phyloP scores from a whole-genome alignment of 2,113 vertebrate genomes.

The Fregetta grallaria region DNA sequence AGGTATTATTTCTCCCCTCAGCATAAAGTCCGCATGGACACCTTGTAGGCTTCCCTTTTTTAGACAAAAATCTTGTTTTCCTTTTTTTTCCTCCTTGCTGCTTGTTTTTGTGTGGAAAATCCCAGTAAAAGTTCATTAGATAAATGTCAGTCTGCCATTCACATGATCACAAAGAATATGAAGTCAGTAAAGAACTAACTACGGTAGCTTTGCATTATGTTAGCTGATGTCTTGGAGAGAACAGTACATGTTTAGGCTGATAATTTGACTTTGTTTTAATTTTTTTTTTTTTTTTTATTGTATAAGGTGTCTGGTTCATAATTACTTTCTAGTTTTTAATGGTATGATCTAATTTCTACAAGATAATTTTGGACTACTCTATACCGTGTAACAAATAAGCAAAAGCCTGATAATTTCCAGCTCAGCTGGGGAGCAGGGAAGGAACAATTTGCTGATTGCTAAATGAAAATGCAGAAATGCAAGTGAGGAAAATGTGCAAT shows the following conservation, averaged over 20 bases:
- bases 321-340: background rate
- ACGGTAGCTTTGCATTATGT: background rate
- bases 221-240: background rate
- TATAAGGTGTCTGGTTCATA: background rate
- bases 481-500: background rate
- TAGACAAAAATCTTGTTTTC: background rate
- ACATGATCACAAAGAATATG: background rate
- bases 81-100: background rate
- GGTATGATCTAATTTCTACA: background rate
- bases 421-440: background rate
- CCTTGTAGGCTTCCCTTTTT: background rate
- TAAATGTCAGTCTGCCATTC: background rate
- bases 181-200: background rate
- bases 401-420: background rate
- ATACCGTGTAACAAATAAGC: background rate
- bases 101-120: slow-evolving; percentile 25
- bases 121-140: background rate
- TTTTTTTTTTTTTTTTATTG: background rate
- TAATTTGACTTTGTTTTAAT: background rate
- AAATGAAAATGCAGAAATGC: background rate
- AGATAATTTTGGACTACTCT: background rate
- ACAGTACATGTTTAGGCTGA: background rate
- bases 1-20: background rate
- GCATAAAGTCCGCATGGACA: accelerated
- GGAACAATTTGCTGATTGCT: accelerated